Evolutionary conservation across 2,888 invertebrate genomes (phyloP).

Genomic region (Epicampocera succincta): DNA sequence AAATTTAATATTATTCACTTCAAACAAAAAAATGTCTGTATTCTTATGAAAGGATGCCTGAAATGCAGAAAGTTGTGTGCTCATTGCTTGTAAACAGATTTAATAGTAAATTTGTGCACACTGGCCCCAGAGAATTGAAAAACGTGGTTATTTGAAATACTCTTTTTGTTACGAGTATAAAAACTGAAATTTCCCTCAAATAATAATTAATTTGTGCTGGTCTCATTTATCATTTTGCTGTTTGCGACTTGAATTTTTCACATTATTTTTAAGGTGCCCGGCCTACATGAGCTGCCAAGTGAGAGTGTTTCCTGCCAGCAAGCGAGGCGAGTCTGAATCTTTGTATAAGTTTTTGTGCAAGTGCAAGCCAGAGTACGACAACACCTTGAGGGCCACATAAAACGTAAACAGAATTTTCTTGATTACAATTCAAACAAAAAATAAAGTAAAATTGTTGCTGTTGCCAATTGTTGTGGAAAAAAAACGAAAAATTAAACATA

Average conservation of each 20-base stretch:
- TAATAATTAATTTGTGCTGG: background rate
- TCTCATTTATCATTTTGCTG: conserved; percentile 5
- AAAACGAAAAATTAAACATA: conserved; percentile 11
- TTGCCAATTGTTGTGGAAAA: conserved; percentile 28
- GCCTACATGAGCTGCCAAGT: conserved; percentile 53
- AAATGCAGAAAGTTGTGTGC: too few relatives aligned
- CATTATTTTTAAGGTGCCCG: conserved; percentile 48
- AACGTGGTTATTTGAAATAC: too few relatives aligned
- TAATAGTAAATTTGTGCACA: too few relatives aligned
- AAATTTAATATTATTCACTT: too few relatives aligned
- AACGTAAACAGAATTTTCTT: conserved; percentile 51
- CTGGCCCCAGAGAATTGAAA: too few relatives aligned
- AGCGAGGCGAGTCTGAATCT: conserved; percentile 20
- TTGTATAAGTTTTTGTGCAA: conserved; percentile 3
- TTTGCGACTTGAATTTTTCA: background rate
- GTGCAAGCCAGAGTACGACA: conserved; percentile 36
- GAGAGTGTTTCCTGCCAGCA: conserved; percentile 56
- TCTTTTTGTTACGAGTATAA: too few relatives aligned
- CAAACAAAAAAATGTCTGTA: too few relatives aligned
- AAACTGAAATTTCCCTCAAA: too few relatives aligned
- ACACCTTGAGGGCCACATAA: conserved; percentile 57
- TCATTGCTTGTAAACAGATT: too few relatives aligned
- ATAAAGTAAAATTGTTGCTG: background rate
- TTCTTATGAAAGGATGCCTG: too few relatives aligned
- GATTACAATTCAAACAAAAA: conserved; percentile 29